Conservation (phyloP, 2,113 vertebrate species). For the Plecotus auritus region DNA sequence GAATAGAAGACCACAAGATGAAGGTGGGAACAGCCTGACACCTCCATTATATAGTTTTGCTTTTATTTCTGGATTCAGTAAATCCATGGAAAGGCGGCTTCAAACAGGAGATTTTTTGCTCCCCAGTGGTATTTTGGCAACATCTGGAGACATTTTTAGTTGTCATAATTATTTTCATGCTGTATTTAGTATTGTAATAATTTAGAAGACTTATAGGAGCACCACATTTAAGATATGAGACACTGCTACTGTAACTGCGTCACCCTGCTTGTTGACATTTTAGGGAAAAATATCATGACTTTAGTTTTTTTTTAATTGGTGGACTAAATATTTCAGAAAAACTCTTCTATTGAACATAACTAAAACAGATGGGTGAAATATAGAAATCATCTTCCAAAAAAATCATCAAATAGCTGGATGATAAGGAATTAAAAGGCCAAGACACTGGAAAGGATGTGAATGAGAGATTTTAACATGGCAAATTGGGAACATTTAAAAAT, state of each 20-base stretch:
- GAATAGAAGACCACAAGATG: neutral
- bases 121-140: neutral
- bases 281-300: neutral
- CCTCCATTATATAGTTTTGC: neutral
- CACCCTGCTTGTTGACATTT: neutral
- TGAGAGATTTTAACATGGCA: neutral
- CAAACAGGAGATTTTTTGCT: neutral
- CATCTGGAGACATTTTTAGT: neutral
- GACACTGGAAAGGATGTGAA: neutral
- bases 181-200: neutral
- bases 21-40: neutral
- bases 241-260: neutral
- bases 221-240: neutral
- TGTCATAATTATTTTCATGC: neutral
- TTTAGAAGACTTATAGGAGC: neutral
- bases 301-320: neutral
- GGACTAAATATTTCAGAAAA: neutral
- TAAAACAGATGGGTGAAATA: neutral
- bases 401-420: neutral
- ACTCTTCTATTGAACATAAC: neutral
- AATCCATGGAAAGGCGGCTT: neutral
- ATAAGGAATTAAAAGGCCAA: neutral
- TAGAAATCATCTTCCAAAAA: neutral
- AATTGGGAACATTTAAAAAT: neutral
- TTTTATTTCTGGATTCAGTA: neutral